These are phyloP conservation scores for Oryzias woworae DNA, from an alignment of 2,113 vertebrate species.

Conservation along the genomic window DNA sequence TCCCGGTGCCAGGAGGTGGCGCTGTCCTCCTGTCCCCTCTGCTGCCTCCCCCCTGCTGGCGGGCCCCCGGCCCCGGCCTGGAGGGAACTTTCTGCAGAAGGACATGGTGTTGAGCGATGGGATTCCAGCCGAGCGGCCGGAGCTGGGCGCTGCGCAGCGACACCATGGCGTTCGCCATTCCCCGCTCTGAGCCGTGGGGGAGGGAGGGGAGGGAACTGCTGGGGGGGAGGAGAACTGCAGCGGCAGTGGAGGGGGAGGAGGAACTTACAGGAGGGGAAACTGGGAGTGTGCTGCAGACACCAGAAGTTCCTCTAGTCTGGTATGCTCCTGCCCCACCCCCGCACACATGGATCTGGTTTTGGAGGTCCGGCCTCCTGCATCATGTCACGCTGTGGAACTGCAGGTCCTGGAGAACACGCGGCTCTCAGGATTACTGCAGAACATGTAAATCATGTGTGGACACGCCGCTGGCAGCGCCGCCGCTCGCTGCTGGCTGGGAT, in stretches of 20 bases:
- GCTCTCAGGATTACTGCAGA: slow-evolving; percentile 1
- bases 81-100: slow-evolving; percentile 75
- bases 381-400: too few relatives aligned
- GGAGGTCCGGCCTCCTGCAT: slow-evolving; percentile 14
- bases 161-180: slow-evolving; percentile 76
- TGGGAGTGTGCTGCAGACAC: slow-evolving; percentile 46
- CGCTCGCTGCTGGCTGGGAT: too few relatives aligned
- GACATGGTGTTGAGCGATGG: slow-evolving; percentile 70
- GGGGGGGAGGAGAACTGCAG: slow-evolving; percentile 17
- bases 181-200: slow-evolving; percentile 42
- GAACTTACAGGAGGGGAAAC: slow-evolving; percentile 13
- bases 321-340: slow-evolving; percentile 20
- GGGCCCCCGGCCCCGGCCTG: slow-evolving; percentile 56
- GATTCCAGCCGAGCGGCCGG: slow-evolving; percentile 64
- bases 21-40: slow-evolving; percentile 30
- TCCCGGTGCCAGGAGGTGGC: slow-evolving; percentile 17
- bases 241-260: slow-evolving; percentile 4
- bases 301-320: slow-evolving; percentile 51
- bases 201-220: slow-evolving; percentile 18
- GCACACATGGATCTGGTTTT: slow-evolving; percentile 67
- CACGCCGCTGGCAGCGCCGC: slow-evolving; percentile 13
- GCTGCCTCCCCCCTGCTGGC: slow-evolving; percentile 24
- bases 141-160: slow-evolving; percentile 65
- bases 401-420: too few relatives aligned
- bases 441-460: slow-evolving; percentile 35